Percentiles rank a stretch among this genome's conserved stretches.
Evolutionary conservation across 2,888 invertebrate species (phyloP).

Genomic region (Synergus gifuensis): DNA sequence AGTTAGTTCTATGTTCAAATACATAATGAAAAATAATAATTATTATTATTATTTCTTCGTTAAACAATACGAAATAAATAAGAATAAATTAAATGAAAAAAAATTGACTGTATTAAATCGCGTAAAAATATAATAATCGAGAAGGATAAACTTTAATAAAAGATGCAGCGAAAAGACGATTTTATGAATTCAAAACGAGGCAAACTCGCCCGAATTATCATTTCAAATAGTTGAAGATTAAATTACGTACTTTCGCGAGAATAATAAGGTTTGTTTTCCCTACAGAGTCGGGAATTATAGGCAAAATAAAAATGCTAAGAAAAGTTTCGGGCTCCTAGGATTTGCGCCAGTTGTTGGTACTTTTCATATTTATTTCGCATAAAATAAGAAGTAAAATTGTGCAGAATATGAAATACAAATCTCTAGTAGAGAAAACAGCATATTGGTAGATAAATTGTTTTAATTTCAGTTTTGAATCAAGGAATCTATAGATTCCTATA

Average conservation of each 20-base stretch:
- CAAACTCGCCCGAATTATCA: slow-evolving; percentile 62
- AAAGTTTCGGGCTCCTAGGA: slow-evolving; percentile 25
- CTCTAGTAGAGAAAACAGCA: no score
- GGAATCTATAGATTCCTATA: no score
- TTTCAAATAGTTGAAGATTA: slow-evolving; percentile 65
- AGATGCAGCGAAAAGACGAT: slow-evolving; percentile 13
- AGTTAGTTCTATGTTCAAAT: no score
- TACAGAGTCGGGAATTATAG: slow-evolving; percentile 57
- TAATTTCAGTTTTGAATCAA: no score
- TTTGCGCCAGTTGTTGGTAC: slow-evolving; percentile 14
- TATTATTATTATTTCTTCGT: no score
- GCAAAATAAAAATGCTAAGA: slow-evolving; percentile 52
- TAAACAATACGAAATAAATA: no score
- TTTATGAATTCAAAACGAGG: slow-evolving; percentile 57
- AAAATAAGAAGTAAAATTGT: no score
- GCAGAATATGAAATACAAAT: no score
- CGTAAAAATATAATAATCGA: background rate
- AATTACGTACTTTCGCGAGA: slow-evolving; percentile 61
- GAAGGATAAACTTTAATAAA: slow-evolving; percentile 5
- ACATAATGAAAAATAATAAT: no score
- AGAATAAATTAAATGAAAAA: no score
- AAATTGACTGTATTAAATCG: background rate
- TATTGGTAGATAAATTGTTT: no score
- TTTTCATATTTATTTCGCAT: slow-evolving; percentile 10
- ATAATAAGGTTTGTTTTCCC: slow-evolving; percentile 67